Conservation (phyloP, 2,113 vertebrate genomes). For the Empidonax alnorum region DNA sequence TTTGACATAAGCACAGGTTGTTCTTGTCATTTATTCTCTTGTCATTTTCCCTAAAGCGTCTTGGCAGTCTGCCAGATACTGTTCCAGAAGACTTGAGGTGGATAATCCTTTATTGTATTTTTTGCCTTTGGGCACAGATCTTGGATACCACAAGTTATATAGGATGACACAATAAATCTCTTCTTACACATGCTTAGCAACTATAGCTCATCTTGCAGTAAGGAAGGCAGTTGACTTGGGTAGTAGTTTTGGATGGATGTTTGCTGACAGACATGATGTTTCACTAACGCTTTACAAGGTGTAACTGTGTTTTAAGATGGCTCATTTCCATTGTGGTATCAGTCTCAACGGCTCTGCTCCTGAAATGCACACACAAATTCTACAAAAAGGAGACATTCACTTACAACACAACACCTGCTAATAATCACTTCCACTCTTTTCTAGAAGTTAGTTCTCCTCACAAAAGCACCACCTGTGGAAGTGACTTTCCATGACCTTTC, state of each 20-base stretch:
- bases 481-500: neutral
- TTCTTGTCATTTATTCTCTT: neutral
- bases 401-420: neutral
- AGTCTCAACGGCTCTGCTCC: neutral
- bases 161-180: neutral
- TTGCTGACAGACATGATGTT: neutral
- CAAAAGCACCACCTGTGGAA: neutral
- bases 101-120: neutral
- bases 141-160: neutral
- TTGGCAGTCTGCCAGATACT: neutral
- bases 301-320: fast-evolving
- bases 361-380: neutral
- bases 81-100: neutral
- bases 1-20: neutral
- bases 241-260: neutral
- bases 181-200: neutral
- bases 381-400: neutral
- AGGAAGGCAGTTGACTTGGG: neutral
- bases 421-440: neutral
- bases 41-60: neutral
- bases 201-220: neutral
- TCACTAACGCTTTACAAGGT: neutral
- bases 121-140: neutral
- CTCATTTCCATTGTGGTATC: fast-evolving
- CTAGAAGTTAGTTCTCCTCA: neutral